These are phyloP conservation scores for Seriola quinqueradiata DNA, from an alignment of 2,113 vertebrate genomes.

Conservation along the genomic window DNA sequence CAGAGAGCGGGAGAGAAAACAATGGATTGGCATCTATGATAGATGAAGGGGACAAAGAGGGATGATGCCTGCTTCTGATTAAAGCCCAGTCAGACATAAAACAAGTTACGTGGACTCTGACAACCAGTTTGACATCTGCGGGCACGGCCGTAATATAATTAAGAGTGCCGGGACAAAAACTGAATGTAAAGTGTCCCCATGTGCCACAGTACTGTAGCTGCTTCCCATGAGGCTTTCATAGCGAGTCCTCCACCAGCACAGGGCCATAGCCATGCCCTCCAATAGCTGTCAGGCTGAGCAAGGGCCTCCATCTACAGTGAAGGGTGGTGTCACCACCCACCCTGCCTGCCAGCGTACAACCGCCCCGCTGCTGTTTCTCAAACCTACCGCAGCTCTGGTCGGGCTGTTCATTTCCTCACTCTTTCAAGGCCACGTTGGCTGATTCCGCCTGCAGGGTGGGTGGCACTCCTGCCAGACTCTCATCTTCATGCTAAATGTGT, in stretches of 20 bases:
- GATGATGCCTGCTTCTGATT: slow-evolving; percentile 75
- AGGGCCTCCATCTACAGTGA: slow-evolving; percentile 41
- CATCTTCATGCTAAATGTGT: slow-evolving; percentile 70
- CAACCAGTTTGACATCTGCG: slow-evolving; percentile 49
- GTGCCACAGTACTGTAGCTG: slow-evolving; percentile 19
- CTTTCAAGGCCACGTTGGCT: slow-evolving; percentile 52
- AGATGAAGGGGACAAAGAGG: slow-evolving; percentile 49
- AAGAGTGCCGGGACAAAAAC: slow-evolving; percentile 15
- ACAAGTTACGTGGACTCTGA: slow-evolving; percentile 37
- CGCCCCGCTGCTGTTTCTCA: slow-evolving; percentile 62
- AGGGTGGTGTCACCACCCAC: slow-evolving; percentile 69
- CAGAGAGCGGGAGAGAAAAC: slow-evolving; percentile 41
- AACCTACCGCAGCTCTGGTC: slow-evolving; percentile 72
- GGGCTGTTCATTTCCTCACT: slow-evolving; percentile 60
- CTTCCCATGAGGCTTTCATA: slow-evolving; percentile 12
- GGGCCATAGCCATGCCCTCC: slow-evolving; percentile 22
- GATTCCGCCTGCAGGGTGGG: slow-evolving; percentile 54
- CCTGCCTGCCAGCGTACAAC: slow-evolving; percentile 45
- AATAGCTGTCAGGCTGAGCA: slow-evolving; percentile 43
- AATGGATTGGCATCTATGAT: slow-evolving; percentile 66
- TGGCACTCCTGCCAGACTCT: slow-evolving; percentile 67
- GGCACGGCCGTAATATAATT: slow-evolving; percentile 41
- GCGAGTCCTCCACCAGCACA: background rate
- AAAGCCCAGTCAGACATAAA: slow-evolving; percentile 59
- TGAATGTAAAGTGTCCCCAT: slow-evolving; percentile 2